Percentiles rank a stretch among this genome's conserved stretches.
Evolutionary conservation across 2,113 vertebrate species (phyloP).

Genomic region (Bucco capensis): DNA sequence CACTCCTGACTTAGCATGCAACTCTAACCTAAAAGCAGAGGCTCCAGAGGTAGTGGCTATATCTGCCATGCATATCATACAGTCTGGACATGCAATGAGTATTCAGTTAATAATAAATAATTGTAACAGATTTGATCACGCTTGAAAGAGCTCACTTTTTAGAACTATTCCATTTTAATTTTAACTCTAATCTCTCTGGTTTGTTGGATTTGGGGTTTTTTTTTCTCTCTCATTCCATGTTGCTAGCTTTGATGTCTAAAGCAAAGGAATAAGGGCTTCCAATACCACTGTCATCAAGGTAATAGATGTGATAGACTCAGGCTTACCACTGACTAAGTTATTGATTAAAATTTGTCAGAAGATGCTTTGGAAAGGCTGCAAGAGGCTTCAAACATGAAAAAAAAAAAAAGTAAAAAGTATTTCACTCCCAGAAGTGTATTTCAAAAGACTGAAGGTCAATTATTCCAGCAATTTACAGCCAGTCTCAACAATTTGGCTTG

Average conservation of each 20-base stretch:
- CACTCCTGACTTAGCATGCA: neutral
- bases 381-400: neutral
- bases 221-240: neutral
- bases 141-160: neutral
- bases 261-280: neutral
- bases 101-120: neutral
- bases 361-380: conserved; percentile 1
- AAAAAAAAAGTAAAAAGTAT: neutral
- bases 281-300: conserved; percentile 2
- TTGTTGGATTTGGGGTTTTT: neutral
- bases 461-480: conserved; percentile 10
- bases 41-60: neutral
- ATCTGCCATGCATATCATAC: neutral
- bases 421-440: conserved; percentile 7
- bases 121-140: neutral
- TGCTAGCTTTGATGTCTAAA: neutral
- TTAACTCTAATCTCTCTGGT: neutral
- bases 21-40: neutral
- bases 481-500: neutral
- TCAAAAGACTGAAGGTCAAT: conserved; percentile 23
- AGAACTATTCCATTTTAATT: neutral
- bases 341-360: conserved; percentile 45
- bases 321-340: conserved; percentile 40
- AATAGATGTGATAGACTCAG: conserved; percentile 21
- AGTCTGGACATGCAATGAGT: neutral